These are phyloP conservation scores for Hucho hucho DNA, from an alignment of 2,113 vertebrate genomes.

Conservation along the genomic window DNA sequence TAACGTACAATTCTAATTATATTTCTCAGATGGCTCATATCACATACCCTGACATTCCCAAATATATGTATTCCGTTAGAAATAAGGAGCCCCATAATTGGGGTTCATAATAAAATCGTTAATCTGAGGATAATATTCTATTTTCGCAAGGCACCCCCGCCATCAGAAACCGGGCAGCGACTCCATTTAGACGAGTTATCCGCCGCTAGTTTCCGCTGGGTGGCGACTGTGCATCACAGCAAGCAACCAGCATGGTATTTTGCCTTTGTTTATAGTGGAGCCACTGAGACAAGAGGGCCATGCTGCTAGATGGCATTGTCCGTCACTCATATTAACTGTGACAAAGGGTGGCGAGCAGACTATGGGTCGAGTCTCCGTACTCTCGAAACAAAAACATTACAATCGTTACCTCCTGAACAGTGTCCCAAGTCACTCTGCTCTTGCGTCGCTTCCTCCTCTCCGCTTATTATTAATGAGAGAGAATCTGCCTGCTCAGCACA, in stretches of 20 bases:
- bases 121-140: conserved; percentile 1
- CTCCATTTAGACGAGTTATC: neutral
- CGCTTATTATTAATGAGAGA: conserved; percentile 77
- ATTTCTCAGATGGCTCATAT: too few relatives aligned
- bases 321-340: conserved; percentile 68
- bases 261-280: conserved; percentile 82
- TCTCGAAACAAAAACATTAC: conserved; percentile 16
- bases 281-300: conserved; percentile 75
- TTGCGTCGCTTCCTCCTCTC: conserved; percentile 71
- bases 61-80: neutral
- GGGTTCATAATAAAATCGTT: neutral
- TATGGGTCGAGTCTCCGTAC: conserved; percentile 19
- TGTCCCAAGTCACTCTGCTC: conserved; percentile 55
- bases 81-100: neutral
- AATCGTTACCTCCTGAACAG: conserved; percentile 57
- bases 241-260: conserved; percentile 64
- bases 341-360: conserved; percentile 49
- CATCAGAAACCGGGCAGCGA: conserved; percentile 4
- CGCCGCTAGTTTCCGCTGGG: conserved; percentile 49
- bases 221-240: conserved; percentile 52
- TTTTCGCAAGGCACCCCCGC: conserved; percentile 14
- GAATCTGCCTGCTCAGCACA: conserved; percentile 66
- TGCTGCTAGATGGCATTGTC: conserved; percentile 74
- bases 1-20: neutral
- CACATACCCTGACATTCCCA: neutral